Evolutionary conservation across 2,797 vertebrate genomes (phyloP).

Genomic region (Falco columbarius): DNA sequence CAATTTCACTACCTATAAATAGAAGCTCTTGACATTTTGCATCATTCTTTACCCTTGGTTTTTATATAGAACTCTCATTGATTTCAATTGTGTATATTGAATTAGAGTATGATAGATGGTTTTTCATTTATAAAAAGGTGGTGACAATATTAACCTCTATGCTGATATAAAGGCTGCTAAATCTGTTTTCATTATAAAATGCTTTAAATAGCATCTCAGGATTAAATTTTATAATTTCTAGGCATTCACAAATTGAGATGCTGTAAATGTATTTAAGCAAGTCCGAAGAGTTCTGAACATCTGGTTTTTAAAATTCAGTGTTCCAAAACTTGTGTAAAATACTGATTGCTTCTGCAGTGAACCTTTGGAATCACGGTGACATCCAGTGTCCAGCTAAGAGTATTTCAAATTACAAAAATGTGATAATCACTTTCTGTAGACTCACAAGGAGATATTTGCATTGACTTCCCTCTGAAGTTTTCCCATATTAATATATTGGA

Average conservation of each 20-base stretch:
- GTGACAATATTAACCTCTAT: slow-evolving; percentile 32
- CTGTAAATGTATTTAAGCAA: neutral
- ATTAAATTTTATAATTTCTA: slow-evolving; percentile 10
- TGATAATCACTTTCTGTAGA: neutral
- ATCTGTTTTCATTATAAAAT: neutral
- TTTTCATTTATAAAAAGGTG: slow-evolving; percentile 20
- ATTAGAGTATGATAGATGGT: slow-evolving; percentile 18
- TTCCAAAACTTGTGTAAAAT: neutral
- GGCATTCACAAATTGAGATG: neutral
- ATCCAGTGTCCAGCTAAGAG: neutral
- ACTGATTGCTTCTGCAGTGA: neutral
- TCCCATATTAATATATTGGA: neutral
- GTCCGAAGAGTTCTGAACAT: neutral
- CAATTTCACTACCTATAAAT: slow-evolving; percentile 23
- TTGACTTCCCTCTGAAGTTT: neutral
- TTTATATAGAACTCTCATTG: slow-evolving; percentile 42
- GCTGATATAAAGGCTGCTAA: neutral
- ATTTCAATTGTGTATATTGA: slow-evolving; percentile 27
- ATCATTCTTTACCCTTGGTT: slow-evolving; percentile 30
- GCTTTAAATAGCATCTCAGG: slow-evolving; percentile 6
- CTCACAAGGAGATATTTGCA: neutral
- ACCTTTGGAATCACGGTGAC: neutral
- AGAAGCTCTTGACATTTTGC: slow-evolving; percentile 51
- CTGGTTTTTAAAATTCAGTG: neutral
- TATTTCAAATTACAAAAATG: neutral